These are phyloP conservation scores for Helleia helle DNA, from an alignment of 2,888 invertebrate genomes.

Conservation along the genomic window DNA sequence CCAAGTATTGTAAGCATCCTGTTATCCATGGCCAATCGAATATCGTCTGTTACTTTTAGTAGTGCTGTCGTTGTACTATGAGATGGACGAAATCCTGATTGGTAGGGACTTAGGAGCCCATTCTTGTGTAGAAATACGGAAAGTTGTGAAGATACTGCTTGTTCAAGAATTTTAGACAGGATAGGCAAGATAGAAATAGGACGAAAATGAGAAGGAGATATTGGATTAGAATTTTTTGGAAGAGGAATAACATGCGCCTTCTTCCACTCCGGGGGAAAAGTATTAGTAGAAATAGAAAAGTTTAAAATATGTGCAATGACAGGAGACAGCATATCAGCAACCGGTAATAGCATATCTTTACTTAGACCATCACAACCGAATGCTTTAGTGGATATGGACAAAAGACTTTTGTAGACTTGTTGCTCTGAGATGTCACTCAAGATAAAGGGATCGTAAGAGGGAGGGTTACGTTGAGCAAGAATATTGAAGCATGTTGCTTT, in stretches of 20 bases:
- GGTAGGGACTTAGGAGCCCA: too few species aligned
- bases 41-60: too few species aligned
- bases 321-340: not conserved
- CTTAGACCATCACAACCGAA: slow-evolving; percentile 2
- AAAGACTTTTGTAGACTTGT: not conserved
- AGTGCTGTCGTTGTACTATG: too few species aligned
- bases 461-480: not conserved
- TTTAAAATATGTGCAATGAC: not conserved
- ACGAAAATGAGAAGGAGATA: not conserved
- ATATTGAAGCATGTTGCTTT: not conserved
- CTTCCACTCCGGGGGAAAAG: not conserved
- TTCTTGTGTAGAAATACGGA: too few species aligned
- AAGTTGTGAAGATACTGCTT: too few species aligned
- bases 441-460: not conserved
- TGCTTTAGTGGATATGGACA: too few species aligned
- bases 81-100: too few species aligned
- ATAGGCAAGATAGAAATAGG: not conserved
- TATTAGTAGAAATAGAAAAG: not conserved
- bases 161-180: too few species aligned
- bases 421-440: not conserved
- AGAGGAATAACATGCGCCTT: not conserved
- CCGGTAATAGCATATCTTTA: not conserved
- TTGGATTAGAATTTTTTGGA: not conserved
- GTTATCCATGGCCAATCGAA: too few species aligned
- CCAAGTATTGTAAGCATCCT: too few species aligned